Conservation (phyloP, 2,113 vertebrate genomes). For the Ia io region DNA sequence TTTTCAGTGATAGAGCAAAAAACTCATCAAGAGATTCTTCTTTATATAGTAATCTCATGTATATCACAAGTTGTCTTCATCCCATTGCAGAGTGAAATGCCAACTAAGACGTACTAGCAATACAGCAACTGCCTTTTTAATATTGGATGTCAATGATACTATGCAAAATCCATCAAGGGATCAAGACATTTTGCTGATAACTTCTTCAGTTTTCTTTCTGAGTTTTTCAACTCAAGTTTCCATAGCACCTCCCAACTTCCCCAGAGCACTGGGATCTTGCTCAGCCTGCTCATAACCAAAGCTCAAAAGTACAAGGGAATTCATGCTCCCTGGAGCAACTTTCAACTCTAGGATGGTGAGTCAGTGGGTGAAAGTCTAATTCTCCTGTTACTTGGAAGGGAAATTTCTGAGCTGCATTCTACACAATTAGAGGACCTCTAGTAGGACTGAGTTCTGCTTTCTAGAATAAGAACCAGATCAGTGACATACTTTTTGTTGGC, state of each 20-base stretch:
- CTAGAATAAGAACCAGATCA: neutral
- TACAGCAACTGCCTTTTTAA: neutral
- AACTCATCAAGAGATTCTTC: neutral
- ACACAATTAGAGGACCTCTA: neutral
- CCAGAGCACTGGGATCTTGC: neutral
- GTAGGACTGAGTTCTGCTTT: neutral
- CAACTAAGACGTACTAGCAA: neutral
- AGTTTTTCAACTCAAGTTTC: neutral
- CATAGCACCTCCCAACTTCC: neutral
- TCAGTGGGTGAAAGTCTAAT: neutral
- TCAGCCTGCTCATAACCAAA: neutral
- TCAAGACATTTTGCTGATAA: neutral
- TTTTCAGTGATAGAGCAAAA: neutral
- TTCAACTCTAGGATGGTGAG: neutral
- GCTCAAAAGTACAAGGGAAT: neutral
- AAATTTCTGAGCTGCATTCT: neutral
- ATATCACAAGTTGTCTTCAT: neutral
- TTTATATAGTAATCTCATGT: neutral
- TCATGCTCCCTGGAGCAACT: neutral
- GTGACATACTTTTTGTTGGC: neutral
- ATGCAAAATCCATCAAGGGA: neutral
- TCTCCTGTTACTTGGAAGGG: neutral
- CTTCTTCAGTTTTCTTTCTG: neutral
- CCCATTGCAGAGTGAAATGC: neutral
- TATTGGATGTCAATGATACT: neutral